Base-by-base conservation (phyloP, 1,140 invertebrate genomes). In the Anastatus disparis region DNA sequence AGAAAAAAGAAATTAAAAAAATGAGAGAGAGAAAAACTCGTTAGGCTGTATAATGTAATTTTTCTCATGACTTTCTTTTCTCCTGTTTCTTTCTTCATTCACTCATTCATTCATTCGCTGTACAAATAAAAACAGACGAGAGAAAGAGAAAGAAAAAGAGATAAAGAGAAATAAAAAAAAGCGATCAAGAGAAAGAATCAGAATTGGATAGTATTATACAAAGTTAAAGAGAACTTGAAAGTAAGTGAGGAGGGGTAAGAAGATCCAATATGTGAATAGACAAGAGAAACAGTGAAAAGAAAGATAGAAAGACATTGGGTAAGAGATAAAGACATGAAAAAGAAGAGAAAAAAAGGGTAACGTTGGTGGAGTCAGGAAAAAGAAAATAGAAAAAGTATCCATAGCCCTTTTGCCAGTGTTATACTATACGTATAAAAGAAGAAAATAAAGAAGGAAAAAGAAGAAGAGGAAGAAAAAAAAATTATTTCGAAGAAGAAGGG, bases 161-260 rank as follows among this genome's bases (percentile, higher is more conserved):
- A n/a, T n/a, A n/a, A n/a, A n/a, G n/a, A n/a, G n/a, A n/a, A n/a
- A n/a, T n/a, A n/a, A n/a, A n/a, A n/a, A n/a, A n/a, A n/a, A n/a
- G n/a, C n/a, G n/a, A n/a, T n/a, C n/a, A n/a, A n/a, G n/a, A n/a
- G n/a, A n/a, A n/a, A n/a, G n/a, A n/a, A n/a, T n/a, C n/a, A n/a
- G n/a, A n/a, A n/a, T n/a, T n/a, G n/a, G n/a, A n/a, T n/a, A n/a
- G n/a, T n/a, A n/a, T n/a, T n/a, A n/a, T n/a, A n/a, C n/a, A n/a
- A n/a, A n/a, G n/a, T n/a, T n/a, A n/a, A n/a, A n/a, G n/a, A n/a
- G n/a, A n/a, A n/a, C n/a, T n/a, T n/a, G n/a, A n/a, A n/a, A n/a
- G n/a, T n/a, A n/a, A n/a, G 22, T 22, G 17, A 56, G n/a, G 70
- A 58, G 63, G 65, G 59, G 55, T 55, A 52, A 46, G 22, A 26